Percentiles rank a stretch among this genome's conserved stretches.
Conservation (phyloP, 1,140 invertebrate genomes). For the Paramacrobiotus metropolitanus region DNA sequence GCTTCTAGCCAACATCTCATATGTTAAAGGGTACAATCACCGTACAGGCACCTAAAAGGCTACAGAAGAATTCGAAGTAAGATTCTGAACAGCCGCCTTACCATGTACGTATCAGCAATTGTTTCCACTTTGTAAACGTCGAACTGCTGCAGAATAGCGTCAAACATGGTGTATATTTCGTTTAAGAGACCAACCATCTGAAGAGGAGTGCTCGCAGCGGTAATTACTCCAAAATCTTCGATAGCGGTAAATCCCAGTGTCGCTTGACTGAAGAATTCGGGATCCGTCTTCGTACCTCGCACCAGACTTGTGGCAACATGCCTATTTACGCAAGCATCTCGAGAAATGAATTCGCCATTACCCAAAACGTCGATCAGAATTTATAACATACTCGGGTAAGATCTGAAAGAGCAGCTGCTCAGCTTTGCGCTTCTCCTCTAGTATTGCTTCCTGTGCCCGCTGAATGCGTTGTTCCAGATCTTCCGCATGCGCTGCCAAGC, state of each 20-base stretch:
- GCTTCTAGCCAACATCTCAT: no score
- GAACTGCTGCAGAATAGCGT: constrained; percentile 23
- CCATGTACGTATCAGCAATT: constrained; percentile 20
- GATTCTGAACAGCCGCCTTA: no score
- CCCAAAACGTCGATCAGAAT: no score
- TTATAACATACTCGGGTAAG: background rate
- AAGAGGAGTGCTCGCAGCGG: constrained; percentile 23
- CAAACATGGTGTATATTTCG: constrained; percentile 24
- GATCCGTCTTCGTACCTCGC: background rate
- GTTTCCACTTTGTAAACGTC: constrained; percentile 25
- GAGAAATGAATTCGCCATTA: no score
- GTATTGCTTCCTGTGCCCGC: background rate
- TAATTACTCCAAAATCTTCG: constrained; percentile 22
- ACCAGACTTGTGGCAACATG: background rate
- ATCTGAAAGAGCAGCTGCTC: background rate
- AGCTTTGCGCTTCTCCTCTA: background rate
- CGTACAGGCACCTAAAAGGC: no score
- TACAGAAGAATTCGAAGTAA: no score
- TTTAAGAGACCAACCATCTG: constrained; percentile 24
- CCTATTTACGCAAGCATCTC: background rate
- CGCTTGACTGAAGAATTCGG: constrained; percentile 14
- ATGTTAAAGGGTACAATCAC: no score
- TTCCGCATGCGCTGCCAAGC: background rate
- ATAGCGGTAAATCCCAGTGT: constrained; percentile 26
- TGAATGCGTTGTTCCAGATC: background rate